These are phyloP conservation scores for Hippocampus guttulatus DNA, from an alignment of 2,113 vertebrate genomes.

Conservation along the genomic window DNA sequence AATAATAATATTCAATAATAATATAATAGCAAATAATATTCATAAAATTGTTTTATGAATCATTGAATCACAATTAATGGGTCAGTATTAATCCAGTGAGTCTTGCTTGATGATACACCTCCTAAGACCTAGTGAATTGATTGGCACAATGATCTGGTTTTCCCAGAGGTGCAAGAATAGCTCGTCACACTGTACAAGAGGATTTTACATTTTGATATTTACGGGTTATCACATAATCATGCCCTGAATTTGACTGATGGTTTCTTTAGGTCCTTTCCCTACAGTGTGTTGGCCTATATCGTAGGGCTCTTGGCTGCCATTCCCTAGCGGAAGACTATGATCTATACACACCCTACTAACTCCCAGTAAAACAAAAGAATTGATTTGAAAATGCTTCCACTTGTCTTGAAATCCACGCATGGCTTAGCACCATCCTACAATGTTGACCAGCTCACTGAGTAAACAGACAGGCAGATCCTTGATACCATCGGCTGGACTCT, in stretches of 20 bases:
- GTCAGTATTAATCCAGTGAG: too few species aligned
- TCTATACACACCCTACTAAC: not conserved
- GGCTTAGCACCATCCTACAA: not conserved
- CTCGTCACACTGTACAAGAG: not conserved
- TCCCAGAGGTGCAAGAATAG: not conserved
- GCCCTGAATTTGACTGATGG: not conserved
- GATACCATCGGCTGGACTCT: not conserved
- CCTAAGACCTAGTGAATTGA: too few species aligned
- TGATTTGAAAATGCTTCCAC: constrained; percentile 4
- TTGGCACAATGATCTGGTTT: too few species aligned
- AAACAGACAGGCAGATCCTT: constrained; percentile 2
- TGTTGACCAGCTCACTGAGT: constrained; percentile 3
- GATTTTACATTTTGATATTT: not conserved
- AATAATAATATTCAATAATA: too few species aligned
- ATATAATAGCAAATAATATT: too few species aligned
- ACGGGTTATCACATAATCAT: not conserved
- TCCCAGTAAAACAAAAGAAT: constrained; percentile 10
- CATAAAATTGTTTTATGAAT: too few species aligned
- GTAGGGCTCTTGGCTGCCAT: not conserved
- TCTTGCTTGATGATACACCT: too few species aligned
- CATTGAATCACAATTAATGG: too few species aligned
- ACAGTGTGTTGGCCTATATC: not conserved
- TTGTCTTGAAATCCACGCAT: constrained; percentile 2
- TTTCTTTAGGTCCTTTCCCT: not conserved
- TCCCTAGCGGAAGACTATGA: not conserved